phyloP scores from a whole-genome alignment of 2,888 invertebrate species.

The Hypena proboscidalis region DNA sequence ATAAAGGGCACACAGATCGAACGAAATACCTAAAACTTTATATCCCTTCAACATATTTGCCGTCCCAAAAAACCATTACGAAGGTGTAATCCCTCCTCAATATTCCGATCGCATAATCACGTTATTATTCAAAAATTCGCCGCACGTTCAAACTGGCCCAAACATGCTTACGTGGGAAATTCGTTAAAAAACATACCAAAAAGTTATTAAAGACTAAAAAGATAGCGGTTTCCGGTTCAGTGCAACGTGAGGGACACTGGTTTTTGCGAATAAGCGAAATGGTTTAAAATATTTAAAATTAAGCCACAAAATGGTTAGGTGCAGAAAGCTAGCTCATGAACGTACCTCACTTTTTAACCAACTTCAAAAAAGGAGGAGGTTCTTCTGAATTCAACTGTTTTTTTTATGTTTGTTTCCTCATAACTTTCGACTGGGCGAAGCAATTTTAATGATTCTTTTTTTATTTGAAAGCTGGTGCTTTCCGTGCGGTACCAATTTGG shows the following conservation, averaged over 20 bases:
- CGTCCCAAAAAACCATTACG: slow-evolving; percentile 1
- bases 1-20: no score
- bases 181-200: slow-evolving; percentile 6
- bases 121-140: slow-evolving; percentile 14
- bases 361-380: no score
- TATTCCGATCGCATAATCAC: slow-evolving; percentile 12
- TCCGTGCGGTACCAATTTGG: no score
- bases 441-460: no score
- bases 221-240: slow-evolving; percentile 44
- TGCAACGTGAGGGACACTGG: slow-evolving; percentile 41
- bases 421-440: no score
- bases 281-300: slow-evolving; percentile 17
- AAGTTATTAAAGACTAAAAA: slow-evolving; percentile 44
- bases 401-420: no score
- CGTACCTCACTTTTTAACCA: no score
- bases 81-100: slow-evolving; percentile 6
- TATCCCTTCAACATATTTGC: background rate
- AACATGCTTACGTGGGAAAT: slow-evolving; percentile 13
- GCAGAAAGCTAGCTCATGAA: no score
- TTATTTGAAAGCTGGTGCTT: no score
- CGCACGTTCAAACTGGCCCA: slow-evolving; percentile 12
- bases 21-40: background rate
- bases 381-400: no score
- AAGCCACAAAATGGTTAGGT: no score
- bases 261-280: slow-evolving; percentile 10